Conservation (phyloP, 2,888 invertebrate genomes). For the Nasonovia ribisnigri region DNA sequence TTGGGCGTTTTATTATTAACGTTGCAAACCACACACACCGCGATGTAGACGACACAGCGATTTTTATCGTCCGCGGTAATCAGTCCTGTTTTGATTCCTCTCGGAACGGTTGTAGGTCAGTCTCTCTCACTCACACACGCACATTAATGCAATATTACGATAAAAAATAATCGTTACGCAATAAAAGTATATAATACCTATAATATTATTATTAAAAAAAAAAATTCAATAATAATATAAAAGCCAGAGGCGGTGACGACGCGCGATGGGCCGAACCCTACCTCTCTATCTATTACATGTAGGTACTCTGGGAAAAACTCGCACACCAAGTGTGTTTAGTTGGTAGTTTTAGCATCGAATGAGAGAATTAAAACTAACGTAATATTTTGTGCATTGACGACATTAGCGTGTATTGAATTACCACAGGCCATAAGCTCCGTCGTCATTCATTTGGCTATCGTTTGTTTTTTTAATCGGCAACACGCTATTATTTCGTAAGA, state of each 20-base stretch:
- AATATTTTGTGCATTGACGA: background rate
- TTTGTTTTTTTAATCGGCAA: background rate
- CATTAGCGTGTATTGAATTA: background rate
- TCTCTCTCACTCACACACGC: background rate
- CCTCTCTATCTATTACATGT: background rate
- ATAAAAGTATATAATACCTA: background rate
- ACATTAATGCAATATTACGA: background rate
- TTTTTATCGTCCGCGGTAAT: background rate
- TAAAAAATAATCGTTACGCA: background rate
- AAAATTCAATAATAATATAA: background rate
- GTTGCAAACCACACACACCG: constrained; percentile 21
- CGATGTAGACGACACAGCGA: background rate
- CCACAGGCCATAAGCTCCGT: background rate
- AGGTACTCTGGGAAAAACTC: background rate
- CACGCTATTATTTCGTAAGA: background rate
- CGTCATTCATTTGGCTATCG: background rate
- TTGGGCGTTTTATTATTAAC: constrained; percentile 10
- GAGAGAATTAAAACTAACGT: background rate
- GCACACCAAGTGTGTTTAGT: background rate
- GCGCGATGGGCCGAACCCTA: background rate
- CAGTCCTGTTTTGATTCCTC: background rate
- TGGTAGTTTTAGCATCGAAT: background rate
- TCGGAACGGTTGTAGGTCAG: constrained; percentile 22
- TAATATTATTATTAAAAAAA: background rate
- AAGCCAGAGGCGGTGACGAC: background rate